These are phyloP conservation scores for Hypotaenidia philippensis DNA, from an alignment of 2,797 vertebrate species.

Conservation along the genomic window DNA sequence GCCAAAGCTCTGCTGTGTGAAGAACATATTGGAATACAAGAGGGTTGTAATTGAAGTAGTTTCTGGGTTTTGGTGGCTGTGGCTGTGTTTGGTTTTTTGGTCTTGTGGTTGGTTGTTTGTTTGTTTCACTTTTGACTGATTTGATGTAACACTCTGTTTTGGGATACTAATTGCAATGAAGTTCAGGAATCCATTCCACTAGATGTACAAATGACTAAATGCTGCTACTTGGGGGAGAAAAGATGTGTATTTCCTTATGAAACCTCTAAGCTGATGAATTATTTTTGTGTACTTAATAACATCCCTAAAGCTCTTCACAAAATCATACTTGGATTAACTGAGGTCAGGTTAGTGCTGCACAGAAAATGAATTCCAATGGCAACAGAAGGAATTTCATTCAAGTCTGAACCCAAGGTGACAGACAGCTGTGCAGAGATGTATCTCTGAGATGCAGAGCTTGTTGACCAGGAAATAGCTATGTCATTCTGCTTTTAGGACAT, in stretches of 20 bases:
- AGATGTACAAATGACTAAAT: neutral
- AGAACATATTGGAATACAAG: neutral
- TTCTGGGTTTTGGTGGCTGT: neutral
- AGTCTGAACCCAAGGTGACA: neutral
- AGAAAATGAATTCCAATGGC: neutral
- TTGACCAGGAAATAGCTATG: neutral
- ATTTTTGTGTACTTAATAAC: neutral
- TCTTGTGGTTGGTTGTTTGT: too few relatives aligned
- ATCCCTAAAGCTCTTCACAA: neutral
- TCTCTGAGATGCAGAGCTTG: fast-evolving
- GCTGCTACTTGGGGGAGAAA: neutral
- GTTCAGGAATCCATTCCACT: neutral
- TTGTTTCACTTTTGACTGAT: neutral
- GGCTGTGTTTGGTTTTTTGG: neutral
- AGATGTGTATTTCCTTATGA: neutral
- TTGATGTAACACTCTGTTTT: neutral
- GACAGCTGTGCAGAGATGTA: neutral
- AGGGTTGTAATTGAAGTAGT: too few relatives aligned
- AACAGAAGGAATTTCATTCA: neutral
- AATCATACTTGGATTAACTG: neutral
- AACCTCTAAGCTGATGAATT: neutral
- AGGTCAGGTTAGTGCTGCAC: neutral
- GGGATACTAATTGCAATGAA: neutral
- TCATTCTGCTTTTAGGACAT: neutral
- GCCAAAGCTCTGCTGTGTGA: neutral